Conservation (phyloP, 2,797 vertebrate genomes). For the Lagocephalus sceleratus region DNA sequence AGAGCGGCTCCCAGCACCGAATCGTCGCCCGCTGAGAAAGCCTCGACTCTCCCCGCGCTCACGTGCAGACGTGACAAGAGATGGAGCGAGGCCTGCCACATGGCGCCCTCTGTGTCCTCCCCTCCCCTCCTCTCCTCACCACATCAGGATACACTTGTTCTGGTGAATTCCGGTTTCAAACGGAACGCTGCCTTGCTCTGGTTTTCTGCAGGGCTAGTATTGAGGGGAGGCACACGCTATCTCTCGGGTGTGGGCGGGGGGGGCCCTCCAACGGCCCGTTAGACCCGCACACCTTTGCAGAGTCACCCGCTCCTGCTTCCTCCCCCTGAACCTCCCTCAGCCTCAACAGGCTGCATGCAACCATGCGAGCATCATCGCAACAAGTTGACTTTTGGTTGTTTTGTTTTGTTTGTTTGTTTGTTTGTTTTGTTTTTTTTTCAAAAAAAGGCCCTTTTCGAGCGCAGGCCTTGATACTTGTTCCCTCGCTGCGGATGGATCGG, state of each 20-base stretch:
- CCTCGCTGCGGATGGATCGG: background rate
- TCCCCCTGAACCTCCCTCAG: constrained; percentile 37
- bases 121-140: constrained; percentile 82
- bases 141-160: constrained; percentile 99
- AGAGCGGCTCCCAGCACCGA: constrained; percentile 2
- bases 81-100: constrained; percentile 57
- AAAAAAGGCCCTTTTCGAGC: constrained; percentile 28
- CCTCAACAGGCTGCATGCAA: constrained; percentile 24
- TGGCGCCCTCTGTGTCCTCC: constrained; percentile 49
- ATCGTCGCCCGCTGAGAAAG: constrained; percentile 8
- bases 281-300: constrained; percentile 54
- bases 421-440: no score
- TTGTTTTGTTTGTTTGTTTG: no score
- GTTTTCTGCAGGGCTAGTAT: constrained; percentile 82
- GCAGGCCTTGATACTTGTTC: constrained; percentile 5
- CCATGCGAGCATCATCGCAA: constrained; percentile 37
- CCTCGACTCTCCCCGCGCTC: constrained; percentile 15
- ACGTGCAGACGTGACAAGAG: constrained; percentile 44
- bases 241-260: constrained; percentile 71
- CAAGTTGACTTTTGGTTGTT: no score
- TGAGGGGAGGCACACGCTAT: constrained; percentile 81
- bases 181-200: constrained; percentile 86
- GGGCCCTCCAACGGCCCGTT: constrained; percentile 83
- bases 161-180: constrained; percentile 95
- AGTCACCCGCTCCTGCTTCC: constrained; percentile 56